Evolutionary conservation across 2,797 vertebrate species (phyloP), one percentile per base, ranked within the genome.

Genomic region (Gymnoscopelus microlampas): DNA sequence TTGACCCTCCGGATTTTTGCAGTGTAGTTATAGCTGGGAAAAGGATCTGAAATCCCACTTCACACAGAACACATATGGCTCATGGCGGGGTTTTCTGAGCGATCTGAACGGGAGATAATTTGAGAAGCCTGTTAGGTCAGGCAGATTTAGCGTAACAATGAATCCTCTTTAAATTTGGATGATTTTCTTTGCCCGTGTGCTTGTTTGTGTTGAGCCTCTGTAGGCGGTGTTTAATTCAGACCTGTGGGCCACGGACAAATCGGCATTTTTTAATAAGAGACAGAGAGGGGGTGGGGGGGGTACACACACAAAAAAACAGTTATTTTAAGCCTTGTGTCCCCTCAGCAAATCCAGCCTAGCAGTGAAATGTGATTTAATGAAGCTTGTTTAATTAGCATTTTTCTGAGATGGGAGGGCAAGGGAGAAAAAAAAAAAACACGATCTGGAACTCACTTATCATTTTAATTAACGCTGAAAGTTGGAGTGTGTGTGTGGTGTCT

Each of bases 311-410:
- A 15, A 29, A 63, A 63, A 81, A 47, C 44, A 73, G 74, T 85
- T 86, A 88, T 89, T 85, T 90, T 81, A 61, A 87, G 74, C 68
- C 56, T 39, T 8, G 0, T 70, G 73, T 87, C 83, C 80, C 84
- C 68, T 90, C 85, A 89, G 89, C 84, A 82, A 86, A 87, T 84
- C 69, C 74, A 82, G 29, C 4, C 5, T 68, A 85, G 83, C 85
- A 86, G 80, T 83, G 80, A 89, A 89, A 86, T 86, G 74, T 85
- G 85, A 87, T 87, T 90, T 88, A 93, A 92, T 89, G 89, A 89
- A 86, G 88, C 85, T 87, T 86, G 82, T 89, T 92, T 89, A 89
- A 93, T 93, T 92, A 91, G 86, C 81, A 88, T 87, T 85, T 86
- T 74, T 70, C 77, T 82, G 72, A 80, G 79, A 92, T 81, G 58